Evolutionary conservation across 2,888 invertebrate species (phyloP), one percentile per base, ranked within the genome.

Genomic region (Campoplex capitator): DNA sequence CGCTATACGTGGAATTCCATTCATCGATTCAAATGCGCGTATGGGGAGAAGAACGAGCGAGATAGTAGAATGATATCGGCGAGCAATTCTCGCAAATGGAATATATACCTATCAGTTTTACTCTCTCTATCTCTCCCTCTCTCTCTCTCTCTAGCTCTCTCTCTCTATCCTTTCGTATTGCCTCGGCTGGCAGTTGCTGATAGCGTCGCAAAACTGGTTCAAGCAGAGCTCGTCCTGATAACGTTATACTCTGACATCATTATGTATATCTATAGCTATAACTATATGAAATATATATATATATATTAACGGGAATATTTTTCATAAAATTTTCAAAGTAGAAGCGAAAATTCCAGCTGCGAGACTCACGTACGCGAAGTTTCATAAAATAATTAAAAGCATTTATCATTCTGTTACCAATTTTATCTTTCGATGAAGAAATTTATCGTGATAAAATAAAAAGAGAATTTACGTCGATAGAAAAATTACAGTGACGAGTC

Each of bases 131-230:
- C 42, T 68, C 54, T 58, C 45, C 9, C 48, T 35, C 58, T 23
- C 38, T 48, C 28, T 48, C 54, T 32, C n/a, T 67, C 48, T 73
- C 56, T 54, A 54, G 45, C 58, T 42, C 51, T 35, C 62, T 54
- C 23, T 51, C 32, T 54, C 56, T 23, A 42, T 56, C 23, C 54
- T 68, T 68, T 54, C 68, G 71, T 58, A 68, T 84, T 68, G 62
- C 51, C n/a, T 35, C 68, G 67, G 82, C 84, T 79, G 87, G 77
- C 78, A 35, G 74, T 58, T 38, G 48, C 23, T 71, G 87, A 87
- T 87, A 87, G 65, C 87, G 87, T 87, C 84, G 38, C 82, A 81
- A 82, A 87, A 87, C 82, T 87, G 87, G 87, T 87, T 87, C 87
- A 84, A 84, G 74, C 82, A 76, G 87, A 82, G 78, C 75, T 76